Conservation (phyloP, 2,888 invertebrate species). For the Molorchus minor region DNA sequence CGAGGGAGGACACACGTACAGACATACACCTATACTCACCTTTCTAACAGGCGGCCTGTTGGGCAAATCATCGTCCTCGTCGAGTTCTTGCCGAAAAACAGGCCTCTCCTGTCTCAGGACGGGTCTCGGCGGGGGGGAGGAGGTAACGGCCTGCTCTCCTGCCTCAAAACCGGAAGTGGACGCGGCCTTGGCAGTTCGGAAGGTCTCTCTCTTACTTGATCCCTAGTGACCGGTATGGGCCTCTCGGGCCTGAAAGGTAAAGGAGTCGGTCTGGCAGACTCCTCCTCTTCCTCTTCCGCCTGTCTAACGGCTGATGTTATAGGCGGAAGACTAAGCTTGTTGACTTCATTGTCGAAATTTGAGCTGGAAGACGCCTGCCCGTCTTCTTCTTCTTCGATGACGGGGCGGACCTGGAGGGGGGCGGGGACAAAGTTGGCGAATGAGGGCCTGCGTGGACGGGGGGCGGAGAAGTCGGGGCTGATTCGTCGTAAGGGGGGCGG, state of each 20-base stretch:
- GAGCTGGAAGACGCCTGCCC: slow-evolving; percentile 58
- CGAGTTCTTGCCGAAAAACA: slow-evolving; percentile 48
- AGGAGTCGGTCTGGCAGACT: slow-evolving; percentile 38
- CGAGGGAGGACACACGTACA: too few relatives aligned
- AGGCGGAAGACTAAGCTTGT: slow-evolving; percentile 50
- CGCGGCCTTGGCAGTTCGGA: slow-evolving; percentile 33
- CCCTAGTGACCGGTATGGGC: slow-evolving; percentile 56
- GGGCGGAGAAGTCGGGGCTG: slow-evolving; percentile 51
- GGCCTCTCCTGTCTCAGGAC: slow-evolving; percentile 30
- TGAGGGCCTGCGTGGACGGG: slow-evolving; percentile 51
- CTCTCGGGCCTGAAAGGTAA: slow-evolving; percentile 57
- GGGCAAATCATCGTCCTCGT: slow-evolving; percentile 36
- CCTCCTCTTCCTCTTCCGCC: slow-evolving; percentile 38
- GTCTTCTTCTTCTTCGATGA: slow-evolving; percentile 75
- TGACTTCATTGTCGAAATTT: slow-evolving; percentile 56
- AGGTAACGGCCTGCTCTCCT: slow-evolving; percentile 5
- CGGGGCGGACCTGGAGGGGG: slow-evolving; percentile 71
- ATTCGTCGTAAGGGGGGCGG: slow-evolving; percentile 58
- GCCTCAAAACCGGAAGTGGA: slow-evolving; percentile 31
- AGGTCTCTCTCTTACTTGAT: slow-evolving; percentile 53
- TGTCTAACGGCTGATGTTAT: slow-evolving; percentile 49
- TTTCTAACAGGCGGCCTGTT: slow-evolving; percentile 43
- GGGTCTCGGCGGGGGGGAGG: slow-evolving; percentile 31
- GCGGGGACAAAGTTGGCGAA: slow-evolving; percentile 58
- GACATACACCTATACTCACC: slow-evolving; percentile 26